A percentile compares a stretch with the other conserved stretches of the same genome.
Conservation (phyloP, 1,140 invertebrate genomes). For the Solen grandis region DNA sequence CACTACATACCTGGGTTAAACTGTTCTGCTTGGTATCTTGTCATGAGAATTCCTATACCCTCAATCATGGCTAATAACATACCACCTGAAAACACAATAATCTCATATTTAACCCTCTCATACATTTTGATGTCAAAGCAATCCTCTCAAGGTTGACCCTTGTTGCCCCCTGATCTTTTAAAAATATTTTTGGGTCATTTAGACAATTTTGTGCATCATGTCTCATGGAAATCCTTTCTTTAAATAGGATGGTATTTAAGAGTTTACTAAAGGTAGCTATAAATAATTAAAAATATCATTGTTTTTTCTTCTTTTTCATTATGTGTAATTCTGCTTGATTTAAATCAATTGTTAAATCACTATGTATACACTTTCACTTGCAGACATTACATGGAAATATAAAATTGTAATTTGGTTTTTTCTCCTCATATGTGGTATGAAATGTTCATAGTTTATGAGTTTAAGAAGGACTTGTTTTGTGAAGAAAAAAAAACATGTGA, state of each 20-base stretch:
- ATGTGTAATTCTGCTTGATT: too few species aligned
- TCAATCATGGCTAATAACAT: conserved; percentile 97
- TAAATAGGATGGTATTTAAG: background rate
- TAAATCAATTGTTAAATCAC: too few species aligned
- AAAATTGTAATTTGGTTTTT: too few species aligned
- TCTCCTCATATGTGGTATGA: too few species aligned
- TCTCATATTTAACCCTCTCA: conserved; percentile 20
- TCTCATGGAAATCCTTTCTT: background rate
- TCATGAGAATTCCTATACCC: conserved; percentile 96
- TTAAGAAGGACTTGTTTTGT: too few species aligned
- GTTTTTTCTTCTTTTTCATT: too few species aligned
- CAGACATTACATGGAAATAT: too few species aligned
- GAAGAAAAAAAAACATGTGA: too few species aligned
- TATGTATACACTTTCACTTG: too few species aligned
- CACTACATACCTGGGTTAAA: conserved; percentile 88
- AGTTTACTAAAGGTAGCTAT: background rate
- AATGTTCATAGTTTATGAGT: too few species aligned
- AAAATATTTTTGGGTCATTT: background rate
- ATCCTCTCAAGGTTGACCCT: background rate
- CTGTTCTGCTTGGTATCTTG: conserved; percentile 92
- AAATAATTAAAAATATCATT: too few species aligned
- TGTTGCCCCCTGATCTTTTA: background rate
- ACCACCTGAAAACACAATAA: conserved; percentile 84
- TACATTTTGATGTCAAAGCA: background rate
- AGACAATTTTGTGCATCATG: background rate